Evolutionary conservation across 2,797 vertebrate genomes (phyloP).

Genomic region (Pipistrellus kuhlii): DNA sequence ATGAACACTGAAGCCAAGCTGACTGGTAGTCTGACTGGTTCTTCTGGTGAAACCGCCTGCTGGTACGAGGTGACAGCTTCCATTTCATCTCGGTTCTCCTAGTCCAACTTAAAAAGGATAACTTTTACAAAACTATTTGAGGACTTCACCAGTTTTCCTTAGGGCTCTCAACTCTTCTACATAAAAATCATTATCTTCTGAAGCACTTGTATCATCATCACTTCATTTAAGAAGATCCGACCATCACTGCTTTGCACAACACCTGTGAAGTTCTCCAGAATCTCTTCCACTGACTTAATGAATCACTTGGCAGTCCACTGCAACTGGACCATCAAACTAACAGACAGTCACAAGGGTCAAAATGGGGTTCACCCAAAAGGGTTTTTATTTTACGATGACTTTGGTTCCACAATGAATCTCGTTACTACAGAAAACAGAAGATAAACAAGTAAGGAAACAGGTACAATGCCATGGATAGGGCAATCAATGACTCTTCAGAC

Average conservation of each 20-base stretch:
- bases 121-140: constrained; percentile 23
- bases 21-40: neutral
- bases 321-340: neutral
- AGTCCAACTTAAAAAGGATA: neutral
- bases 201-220: neutral
- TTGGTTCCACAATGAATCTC: neutral
- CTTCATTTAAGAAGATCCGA: neutral
- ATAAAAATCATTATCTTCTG: neutral
- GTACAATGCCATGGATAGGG: neutral
- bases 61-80: neutral
- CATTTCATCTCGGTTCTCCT: neutral
- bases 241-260: neutral
- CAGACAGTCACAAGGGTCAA: neutral
- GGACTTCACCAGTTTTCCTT: neutral
- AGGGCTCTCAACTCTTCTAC: neutral
- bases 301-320: neutral
- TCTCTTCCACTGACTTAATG: neutral
- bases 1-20: neutral
- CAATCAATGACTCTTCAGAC: neutral
- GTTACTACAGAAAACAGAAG: neutral
- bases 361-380: neutral
- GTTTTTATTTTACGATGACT: neutral
- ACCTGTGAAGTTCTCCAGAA: neutral
- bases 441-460: neutral
- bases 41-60: neutral